Percentiles rank a stretch among this genome's conserved stretches.
These are phyloP conservation scores for Nomada fabriciana DNA, from an alignment of 2,888 invertebrate genomes.

Conservation along the genomic window DNA sequence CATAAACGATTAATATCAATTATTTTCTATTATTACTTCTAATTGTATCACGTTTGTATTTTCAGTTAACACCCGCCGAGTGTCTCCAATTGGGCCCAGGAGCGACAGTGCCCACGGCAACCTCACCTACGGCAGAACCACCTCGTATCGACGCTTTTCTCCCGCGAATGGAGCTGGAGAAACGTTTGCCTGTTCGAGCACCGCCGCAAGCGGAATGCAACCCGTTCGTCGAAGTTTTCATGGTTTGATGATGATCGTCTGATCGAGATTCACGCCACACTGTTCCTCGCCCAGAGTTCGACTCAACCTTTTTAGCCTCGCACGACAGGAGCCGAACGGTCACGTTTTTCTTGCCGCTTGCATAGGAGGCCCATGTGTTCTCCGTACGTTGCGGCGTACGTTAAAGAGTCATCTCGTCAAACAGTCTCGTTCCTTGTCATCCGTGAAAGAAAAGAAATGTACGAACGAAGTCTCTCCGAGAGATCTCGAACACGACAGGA, in stretches of 20 bases:
- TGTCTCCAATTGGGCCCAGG: slow-evolving; percentile 78
- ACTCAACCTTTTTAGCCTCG: slow-evolving; percentile 37
- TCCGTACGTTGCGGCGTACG: neutral
- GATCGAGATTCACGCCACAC: slow-evolving; percentile 5
- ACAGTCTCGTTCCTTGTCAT: neutral
- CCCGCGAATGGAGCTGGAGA: slow-evolving; percentile 79
- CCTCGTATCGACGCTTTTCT: slow-evolving; percentile 77
- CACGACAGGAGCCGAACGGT: slow-evolving; percentile 40
- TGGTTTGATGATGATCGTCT: slow-evolving; percentile 69
- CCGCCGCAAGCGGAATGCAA: slow-evolving; percentile 80
- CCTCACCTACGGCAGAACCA: slow-evolving; percentile 68
- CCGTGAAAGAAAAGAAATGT: neutral
- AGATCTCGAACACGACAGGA: slow-evolving; percentile 18
- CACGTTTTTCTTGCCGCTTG: slow-evolving; percentile 16
- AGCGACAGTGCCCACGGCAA: slow-evolving; percentile 56
- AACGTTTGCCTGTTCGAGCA: slow-evolving; percentile 76
- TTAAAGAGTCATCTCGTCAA: neutral
- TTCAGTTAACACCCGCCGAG: slow-evolving; percentile 79
- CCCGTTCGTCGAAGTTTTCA: slow-evolving; percentile 79
- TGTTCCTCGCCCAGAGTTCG: slow-evolving; percentile 1
- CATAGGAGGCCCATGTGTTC: slow-evolving; percentile 14
- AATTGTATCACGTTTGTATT: slow-evolving; percentile 10
- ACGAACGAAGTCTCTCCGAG: neutral
- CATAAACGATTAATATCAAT: too few relatives aligned
- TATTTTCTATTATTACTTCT: too few relatives aligned